Evolutionary conservation across 2,888 invertebrate genomes (phyloP).

Genomic region (Myopa testacea): DNA sequence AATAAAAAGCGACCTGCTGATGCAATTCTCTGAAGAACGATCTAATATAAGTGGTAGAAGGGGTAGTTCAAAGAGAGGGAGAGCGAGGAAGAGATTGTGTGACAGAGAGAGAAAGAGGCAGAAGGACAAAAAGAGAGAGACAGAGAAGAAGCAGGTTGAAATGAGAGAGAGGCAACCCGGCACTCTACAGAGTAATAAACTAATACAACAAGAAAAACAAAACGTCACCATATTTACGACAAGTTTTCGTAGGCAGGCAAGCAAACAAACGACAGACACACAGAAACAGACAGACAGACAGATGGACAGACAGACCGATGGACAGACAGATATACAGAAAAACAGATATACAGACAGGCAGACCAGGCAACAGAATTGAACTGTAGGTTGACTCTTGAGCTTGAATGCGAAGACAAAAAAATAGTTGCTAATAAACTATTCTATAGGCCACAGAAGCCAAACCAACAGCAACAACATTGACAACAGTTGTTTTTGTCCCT

Average conservation of each 20-base stretch:
- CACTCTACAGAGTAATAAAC: slow-evolving; percentile 4
- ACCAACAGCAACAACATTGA: not conserved
- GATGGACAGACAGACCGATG: not conserved
- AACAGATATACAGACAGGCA: not conserved
- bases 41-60: no score
- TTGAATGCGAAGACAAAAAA: not conserved
- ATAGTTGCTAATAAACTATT: slow-evolving; percentile 17
- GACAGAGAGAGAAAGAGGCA: not conserved
- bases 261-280: not conserved
- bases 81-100: no score
- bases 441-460: slow-evolving; percentile 13
- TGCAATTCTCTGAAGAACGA: not conserved
- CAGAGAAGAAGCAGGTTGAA: not conserved
- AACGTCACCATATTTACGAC: not conserved
- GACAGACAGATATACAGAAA: not conserved
- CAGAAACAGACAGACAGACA: not conserved
- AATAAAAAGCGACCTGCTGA: not conserved
- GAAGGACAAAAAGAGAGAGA: not conserved
- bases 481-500: no score
- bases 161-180: not conserved
- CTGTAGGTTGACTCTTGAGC: slow-evolving; percentile 7
- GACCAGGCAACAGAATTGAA: not conserved
- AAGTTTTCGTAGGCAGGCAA: not conserved
- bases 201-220: not conserved
- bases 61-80: no score